Evolutionary conservation across 1,140 invertebrate species (phyloP), one percentile per base, ranked within the genome.

Genomic region (Helicorthomorpha holstii): DNA sequence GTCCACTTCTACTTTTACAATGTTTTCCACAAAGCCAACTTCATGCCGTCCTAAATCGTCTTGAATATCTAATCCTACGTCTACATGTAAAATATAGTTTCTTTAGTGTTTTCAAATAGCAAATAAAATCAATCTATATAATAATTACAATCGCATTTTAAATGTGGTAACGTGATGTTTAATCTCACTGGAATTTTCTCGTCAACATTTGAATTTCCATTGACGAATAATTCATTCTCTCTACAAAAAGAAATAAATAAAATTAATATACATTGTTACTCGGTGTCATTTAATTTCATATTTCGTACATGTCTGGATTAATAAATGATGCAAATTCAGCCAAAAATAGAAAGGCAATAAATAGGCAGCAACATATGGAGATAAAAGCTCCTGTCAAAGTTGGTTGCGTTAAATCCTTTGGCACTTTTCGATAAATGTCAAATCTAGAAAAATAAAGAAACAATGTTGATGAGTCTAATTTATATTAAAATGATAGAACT

Each of bases 31-130:
- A 64, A 75, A 76, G 12, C 77, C 77, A 21, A 79, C 76, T 63
- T 79, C 77, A 65, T 79, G 77, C 54, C 77, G 59, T 1, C 77
- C 77, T 63, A 75, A 69, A 52, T 79, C 75, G 67, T 79, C 77
- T 61, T 79, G 75, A 53, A 79, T 78, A 58, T 79, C 76, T 29
- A 79, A 59, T 23, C 76, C 76, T 47, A 76, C 51, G 64, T 67
- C 76, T 78, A 56, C 53, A 54, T 34, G 2, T 12, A 27, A 54
- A 46, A 46, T 46, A 7, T 7, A 19, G 44, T 41, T 19, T 12
- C 44, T 22, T 10, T 50, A 44, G n/a, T 41, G 23, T 23, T 22
- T n/a, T 42, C 14, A 41, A 1, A 41, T n/a, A 41, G 26, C 16
- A 50, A 38, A 24, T 16, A 21, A 48, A 23, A 22, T 46, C 44